Evolutionary conservation across 2,113 vertebrate genomes (phyloP).

Genomic region (Malurus alboscapulatus): DNA sequence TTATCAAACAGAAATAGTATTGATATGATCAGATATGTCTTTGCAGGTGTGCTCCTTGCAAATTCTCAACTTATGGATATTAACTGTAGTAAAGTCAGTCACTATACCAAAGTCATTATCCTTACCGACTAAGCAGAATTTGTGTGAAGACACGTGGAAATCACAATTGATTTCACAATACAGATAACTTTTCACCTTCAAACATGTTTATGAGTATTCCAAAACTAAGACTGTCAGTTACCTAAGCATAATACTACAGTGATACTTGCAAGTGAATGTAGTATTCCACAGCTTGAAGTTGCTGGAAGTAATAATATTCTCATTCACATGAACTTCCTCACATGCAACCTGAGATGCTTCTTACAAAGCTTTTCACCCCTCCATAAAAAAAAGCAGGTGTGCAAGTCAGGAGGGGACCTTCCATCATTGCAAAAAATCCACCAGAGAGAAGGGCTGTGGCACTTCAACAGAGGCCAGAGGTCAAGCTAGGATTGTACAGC

Average conservation of each 20-base stretch:
- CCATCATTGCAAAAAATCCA: neutral
- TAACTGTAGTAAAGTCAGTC: neutral
- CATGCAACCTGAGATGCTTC: neutral
- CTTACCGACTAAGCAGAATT: neutral
- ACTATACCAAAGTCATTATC: neutral
- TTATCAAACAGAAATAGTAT: neutral
- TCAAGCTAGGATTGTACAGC: neutral
- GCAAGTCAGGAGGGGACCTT: neutral
- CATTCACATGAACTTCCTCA: neutral
- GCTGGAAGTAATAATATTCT: neutral
- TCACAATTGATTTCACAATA: neutral
- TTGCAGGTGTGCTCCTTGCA: neutral
- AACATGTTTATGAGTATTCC: neutral
- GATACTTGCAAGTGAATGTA: neutral
- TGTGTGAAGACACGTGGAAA: neutral
- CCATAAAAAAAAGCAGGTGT: neutral
- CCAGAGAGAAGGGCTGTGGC: neutral
- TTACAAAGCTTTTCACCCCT: neutral
- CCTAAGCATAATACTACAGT: neutral
- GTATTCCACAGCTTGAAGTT: neutral
- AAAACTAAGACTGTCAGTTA: neutral
- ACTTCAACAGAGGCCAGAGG: neutral
- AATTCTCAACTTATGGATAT: neutral
- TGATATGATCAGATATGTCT: neutral
- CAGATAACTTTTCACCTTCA: neutral